Conservation (phyloP, 2,113 vertebrate species). For the Oceanites oceanicus region DNA sequence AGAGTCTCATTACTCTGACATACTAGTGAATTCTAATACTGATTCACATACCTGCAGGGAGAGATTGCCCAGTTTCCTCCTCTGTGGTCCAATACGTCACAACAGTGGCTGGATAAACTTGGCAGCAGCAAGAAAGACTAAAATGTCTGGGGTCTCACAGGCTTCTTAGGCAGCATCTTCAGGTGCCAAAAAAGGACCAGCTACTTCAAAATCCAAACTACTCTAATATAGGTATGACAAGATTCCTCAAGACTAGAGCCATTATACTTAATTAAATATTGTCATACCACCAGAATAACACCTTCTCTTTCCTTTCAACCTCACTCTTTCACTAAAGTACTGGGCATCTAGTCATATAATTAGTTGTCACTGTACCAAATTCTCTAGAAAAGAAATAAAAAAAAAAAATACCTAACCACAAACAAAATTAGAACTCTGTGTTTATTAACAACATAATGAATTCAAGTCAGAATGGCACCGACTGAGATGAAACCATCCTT, state of each 20-base stretch:
- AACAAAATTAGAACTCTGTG: not conserved
- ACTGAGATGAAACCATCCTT: not conserved
- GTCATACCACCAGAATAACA: not conserved
- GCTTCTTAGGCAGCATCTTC: not conserved
- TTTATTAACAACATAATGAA: not conserved
- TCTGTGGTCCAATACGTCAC: not conserved
- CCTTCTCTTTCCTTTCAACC: not conserved
- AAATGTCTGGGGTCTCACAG: not conserved
- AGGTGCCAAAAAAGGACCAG: not conserved
- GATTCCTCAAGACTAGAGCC: not conserved
- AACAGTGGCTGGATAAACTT: not conserved
- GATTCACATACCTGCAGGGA: not conserved
- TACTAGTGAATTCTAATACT: not conserved
- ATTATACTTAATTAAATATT: not conserved
- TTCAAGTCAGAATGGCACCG: not conserved
- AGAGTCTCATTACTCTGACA: not conserved
- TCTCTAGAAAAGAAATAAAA: not conserved
- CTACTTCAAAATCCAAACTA: not conserved
- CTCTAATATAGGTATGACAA: fast-evolving
- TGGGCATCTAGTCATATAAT: not conserved
- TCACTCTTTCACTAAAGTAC: not conserved
- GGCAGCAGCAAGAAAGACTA: not conserved
- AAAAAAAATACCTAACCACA: not conserved
- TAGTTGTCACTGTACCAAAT: not conserved
- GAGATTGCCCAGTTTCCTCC: not conserved